Evolutionary conservation across 2,797 vertebrate species (phyloP).

Genomic region (Phalanger gymnotis): DNA sequence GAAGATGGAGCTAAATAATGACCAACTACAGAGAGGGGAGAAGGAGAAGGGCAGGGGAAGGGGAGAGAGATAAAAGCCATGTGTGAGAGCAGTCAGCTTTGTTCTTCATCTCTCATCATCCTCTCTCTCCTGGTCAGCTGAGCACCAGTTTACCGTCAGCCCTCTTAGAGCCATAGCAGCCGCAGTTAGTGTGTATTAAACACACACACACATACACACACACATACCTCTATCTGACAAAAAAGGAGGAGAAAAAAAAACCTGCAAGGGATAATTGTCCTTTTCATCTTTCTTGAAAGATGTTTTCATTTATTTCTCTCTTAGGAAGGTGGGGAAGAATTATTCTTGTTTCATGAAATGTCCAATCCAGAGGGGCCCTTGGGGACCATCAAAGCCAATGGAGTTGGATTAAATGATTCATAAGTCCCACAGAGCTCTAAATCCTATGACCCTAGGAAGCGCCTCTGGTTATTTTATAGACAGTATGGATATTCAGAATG

Average conservation of each 20-base stretch:
- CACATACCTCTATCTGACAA: neutral
- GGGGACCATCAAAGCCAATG: neutral
- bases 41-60: neutral
- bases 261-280: neutral
- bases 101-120: neutral
- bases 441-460: neutral
- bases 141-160: neutral
- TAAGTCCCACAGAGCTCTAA: neutral
- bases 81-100: accelerated
- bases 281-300: neutral
- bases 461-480: neutral
- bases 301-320: neutral
- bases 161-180: neutral
- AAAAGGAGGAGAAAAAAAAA: neutral
- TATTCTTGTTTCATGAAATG: neutral
- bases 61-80: neutral
- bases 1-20: constrained; percentile 69
- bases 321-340: neutral
- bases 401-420: neutral
- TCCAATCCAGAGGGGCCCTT: neutral
- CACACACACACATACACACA: neutral
- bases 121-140: neutral
- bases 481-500: neutral
- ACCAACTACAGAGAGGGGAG: constrained; percentile 27
- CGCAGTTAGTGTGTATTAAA: neutral